Evolutionary conservation across 92 coral and sea anemone genomes (phyloP), one percentile per base, ranked within the genome.

Genomic region (Diadumene lineata): DNA sequence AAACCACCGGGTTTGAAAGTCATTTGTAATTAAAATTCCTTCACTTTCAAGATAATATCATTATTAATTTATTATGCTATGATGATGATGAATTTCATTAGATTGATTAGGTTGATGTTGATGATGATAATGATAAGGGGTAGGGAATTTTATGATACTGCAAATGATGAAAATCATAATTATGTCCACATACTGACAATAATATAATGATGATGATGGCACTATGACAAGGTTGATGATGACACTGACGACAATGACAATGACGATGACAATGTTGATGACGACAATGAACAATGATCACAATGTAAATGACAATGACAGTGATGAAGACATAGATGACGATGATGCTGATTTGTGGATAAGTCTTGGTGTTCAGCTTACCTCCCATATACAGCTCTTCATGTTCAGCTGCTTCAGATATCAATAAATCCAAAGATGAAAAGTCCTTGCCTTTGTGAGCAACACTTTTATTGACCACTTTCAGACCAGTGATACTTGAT

Each of bases 341-440:
- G 48, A 38, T 4, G 48, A 38, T 38, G 48, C 6, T 38, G 13
- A 6, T 38, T 38, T 38, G 13, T n/a, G n/a, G n/a, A n/a, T n/a
- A n/a, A n/a, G n/a, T n/a, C n/a, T n/a, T n/a, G n/a, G n/a, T n/a
- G n/a, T n/a, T n/a, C n/a, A n/a, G n/a, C n/a, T n/a, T 84, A 94
- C 98, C 98, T 91, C 90, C 98, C 69, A 83, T 72, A 74, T 92
- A 94, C 29, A 69, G 71, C 23, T 74, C 56, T 0, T 86, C 90
- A 66, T 77, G 64, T 61, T 94, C 90, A 24, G 97, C 71, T 23
- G 76, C 97, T 46, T 86, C 85, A n/a, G 77, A 53, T 4, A 90
- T 85, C 90, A 94, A 76, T 21, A 86, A 78, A 28, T 84, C 78
- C 21, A 72, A 32, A 56, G 68, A 88, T 34, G 90, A 72, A 28